These are phyloP conservation scores for Chiloscyllium plagiosum DNA, from an alignment of 2,113 vertebrate species.

Conservation along the genomic window DNA sequence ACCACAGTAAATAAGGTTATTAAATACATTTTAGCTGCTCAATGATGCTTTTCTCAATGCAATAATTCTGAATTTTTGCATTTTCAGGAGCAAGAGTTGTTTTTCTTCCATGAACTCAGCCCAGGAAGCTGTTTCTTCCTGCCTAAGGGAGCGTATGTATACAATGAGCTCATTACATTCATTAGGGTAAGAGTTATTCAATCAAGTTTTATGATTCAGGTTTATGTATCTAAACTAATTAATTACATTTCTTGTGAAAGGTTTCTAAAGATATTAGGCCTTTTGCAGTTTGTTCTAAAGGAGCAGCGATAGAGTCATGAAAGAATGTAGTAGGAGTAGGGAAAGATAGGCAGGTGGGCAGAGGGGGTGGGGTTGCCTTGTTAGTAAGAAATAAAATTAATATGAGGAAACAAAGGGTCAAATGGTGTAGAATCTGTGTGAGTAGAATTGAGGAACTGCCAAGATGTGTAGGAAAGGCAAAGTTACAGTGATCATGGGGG, in stretches of 20 bases:
- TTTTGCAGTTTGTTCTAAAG: neutral
- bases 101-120: conserved; percentile 97
- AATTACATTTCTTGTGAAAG: neutral
- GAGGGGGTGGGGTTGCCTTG: no score
- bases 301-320: neutral
- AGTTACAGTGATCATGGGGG: no score
- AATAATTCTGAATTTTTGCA: neutral
- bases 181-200: conserved; percentile 71
- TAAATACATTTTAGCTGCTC: neutral
- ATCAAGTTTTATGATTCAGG: neutral
- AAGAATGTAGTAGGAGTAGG: neutral
- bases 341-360: neutral
- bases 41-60: neutral
- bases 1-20: neutral
- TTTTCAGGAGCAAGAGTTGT: conserved; percentile 86
- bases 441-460: no score
- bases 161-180: conserved; percentile 82
- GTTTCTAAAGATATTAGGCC: neutral
- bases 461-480: no score
- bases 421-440: no score
- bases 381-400: no score
- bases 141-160: conserved; percentile 89
- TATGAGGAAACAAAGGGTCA: no score
- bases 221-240: neutral
- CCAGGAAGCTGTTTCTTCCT: conserved; percentile 97